These are phyloP conservation scores for Uria lomvia DNA, from an alignment of 2,113 vertebrate genomes.

Conservation along the genomic window DNA sequence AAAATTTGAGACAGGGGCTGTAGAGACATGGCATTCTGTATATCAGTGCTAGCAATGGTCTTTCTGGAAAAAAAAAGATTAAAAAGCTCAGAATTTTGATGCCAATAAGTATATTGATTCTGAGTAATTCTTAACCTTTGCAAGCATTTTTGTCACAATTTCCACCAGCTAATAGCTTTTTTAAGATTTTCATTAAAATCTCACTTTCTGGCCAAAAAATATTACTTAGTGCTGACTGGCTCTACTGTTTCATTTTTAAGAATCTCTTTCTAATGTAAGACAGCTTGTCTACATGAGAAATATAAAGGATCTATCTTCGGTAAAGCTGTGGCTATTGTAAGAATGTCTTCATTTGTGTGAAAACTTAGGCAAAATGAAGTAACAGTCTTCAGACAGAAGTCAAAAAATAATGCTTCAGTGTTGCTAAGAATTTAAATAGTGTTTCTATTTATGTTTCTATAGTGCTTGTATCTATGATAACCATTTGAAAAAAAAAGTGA, in stretches of 20 bases:
- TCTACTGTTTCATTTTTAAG: not conserved
- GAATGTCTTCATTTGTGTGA: not conserved
- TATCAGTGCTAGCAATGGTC: not conserved
- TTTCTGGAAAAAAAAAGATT: not conserved
- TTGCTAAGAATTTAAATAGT: not conserved
- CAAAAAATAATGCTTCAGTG: not conserved
- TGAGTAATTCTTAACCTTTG: not conserved
- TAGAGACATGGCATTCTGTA: accelerated
- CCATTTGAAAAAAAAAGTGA: not conserved
- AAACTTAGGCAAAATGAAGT: not conserved
- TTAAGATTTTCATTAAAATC: not conserved
- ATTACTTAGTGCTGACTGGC: not conserved
- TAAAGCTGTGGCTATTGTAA: not conserved
- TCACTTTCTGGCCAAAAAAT: not conserved
- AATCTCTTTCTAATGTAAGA: not conserved
- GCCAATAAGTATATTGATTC: not conserved
- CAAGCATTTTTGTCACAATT: not conserved
- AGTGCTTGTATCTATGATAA: not conserved
- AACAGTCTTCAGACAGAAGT: not conserved
- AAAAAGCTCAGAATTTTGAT: not conserved
- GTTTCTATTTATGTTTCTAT: not conserved
- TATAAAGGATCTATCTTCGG: not conserved
- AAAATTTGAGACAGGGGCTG: not conserved
- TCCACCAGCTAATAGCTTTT: not conserved
- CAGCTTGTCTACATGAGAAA: not conserved